Evolutionary conservation across 2,113 vertebrate species (phyloP), one percentile per base, ranked within the genome.

Genomic region (Hydrochoerus hydrochaeris): DNA sequence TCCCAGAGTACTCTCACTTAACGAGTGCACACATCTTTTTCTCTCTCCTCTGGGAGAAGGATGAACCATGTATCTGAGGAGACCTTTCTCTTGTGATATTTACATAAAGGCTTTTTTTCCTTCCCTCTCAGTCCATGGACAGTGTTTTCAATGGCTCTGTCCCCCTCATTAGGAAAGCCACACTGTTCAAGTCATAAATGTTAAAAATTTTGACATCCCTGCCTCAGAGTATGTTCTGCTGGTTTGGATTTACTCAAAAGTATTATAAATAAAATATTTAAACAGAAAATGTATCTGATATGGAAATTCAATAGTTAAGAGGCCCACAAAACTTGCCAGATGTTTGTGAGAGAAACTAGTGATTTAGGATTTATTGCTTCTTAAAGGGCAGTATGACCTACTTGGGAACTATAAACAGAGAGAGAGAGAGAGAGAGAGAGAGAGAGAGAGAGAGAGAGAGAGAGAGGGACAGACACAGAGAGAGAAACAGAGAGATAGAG

Each of bases 241-340:
- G 52, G 86, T 91, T 90, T 96, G 81, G 17, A 91, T 95, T 87
- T 90, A 90, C 92, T 94, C 88, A 90, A 83, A 92, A 97, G 94
- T 92, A 90, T 93, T 92, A 80, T 97, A 97, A 97, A 95, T 96
- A 94, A 97, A 88, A 88, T 24, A 96, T 97, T 95, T 95, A 94
- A 97, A 81, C 44, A 95, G 77, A 96, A 98, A 83, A 92, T 88
- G 63, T 88, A 80, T 73, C 96, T 97, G 88, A 63, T 95, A 92
- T 97, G 71, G 85, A 96, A 96, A 96, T 97, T 85, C 49, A 93
- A 26, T 96, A 95, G 81, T 93, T 97, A 94, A 92, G 96, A 97
- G 85, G 73, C 58, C 49, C 41, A 83, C 58, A 77, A 82, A 97
- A 93, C 38, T 96, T 86, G 57, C 95, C 78, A 93, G 77, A 95